A percentile compares a stretch with the other conserved stretches of the same genome.
These are phyloP conservation scores for Macquaria australasica DNA, from an alignment of 2,113 vertebrate genomes.

Conservation along the genomic window DNA sequence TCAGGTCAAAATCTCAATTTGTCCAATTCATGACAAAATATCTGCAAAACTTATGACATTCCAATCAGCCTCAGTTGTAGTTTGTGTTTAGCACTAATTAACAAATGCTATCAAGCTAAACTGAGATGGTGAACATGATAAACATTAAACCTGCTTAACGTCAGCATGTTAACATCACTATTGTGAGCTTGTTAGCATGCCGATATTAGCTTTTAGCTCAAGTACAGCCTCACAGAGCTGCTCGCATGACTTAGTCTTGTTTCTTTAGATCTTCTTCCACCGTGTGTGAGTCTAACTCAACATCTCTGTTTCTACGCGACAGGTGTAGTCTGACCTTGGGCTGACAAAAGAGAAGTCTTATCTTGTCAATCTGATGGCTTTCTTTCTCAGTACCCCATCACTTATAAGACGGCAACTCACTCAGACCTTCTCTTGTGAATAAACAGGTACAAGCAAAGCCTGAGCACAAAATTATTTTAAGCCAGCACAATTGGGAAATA, in stretches of 20 bases:
- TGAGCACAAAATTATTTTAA: constrained; percentile 32
- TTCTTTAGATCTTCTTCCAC: neutral
- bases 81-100: neutral
- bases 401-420: neutral
- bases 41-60: no score
- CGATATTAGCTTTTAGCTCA: neutral
- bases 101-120: neutral
- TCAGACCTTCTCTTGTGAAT: neutral
- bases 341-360: constrained; percentile 1
- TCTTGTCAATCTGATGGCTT: constrained; percentile 14
- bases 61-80: neutral
- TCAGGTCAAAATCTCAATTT: neutral
- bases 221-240: neutral
- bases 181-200: no score
- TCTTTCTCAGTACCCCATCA: neutral
- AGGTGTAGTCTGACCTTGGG: neutral
- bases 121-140: neutral
- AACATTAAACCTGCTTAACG: neutral
- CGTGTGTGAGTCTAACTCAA: neutral
- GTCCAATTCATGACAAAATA: neutral
- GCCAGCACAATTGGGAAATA: constrained; percentile 30
- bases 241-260: neutral
- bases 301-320: neutral
- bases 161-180: neutral
- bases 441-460: constrained; percentile 1